A percentile compares a stretch with the other conserved stretches of the same genome.
These are phyloP conservation scores for Apogon hyalosoma DNA, from an alignment of 2,797 vertebrate genomes.

Conservation along the genomic window DNA sequence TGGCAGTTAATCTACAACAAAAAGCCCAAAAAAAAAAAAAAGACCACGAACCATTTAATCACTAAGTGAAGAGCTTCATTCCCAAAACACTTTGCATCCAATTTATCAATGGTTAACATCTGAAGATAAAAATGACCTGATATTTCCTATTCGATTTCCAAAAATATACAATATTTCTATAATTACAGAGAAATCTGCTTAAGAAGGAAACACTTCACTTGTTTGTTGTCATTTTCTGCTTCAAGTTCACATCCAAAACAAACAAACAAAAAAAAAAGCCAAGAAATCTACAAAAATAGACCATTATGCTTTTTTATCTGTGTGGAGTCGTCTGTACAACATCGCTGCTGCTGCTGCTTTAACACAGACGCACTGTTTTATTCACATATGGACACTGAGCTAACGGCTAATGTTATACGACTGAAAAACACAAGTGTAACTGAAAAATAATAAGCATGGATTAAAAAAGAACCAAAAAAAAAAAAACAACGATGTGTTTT, in stretches of 20 bases:
- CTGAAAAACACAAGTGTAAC: slow-evolving; percentile 2
- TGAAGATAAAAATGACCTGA: slow-evolving; percentile 48
- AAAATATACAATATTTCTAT: slow-evolving; percentile 61
- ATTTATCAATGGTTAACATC: slow-evolving; percentile 19
- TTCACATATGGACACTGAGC: slow-evolving; percentile 45
- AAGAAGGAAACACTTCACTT: slow-evolving; percentile 36
- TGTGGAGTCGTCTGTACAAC: slow-evolving; percentile 14
- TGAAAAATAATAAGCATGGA: background rate
- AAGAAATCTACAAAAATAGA: slow-evolving; percentile 73
- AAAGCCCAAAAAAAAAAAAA: background rate
- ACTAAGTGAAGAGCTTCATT: slow-evolving; percentile 34
- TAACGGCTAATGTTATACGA: background rate
- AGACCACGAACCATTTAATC: background rate
- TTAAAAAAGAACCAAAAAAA: no score
- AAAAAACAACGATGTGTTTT: no score
- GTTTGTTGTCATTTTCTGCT: slow-evolving; percentile 1
- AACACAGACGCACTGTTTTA: slow-evolving; percentile 29
- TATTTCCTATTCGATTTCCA: slow-evolving; percentile 25
- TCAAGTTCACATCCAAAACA: slow-evolving; percentile 38
- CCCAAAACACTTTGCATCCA: slow-evolving; percentile 31
- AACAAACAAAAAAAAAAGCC: slow-evolving; percentile 29
- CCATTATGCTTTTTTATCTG: slow-evolving; percentile 30
- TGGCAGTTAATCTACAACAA: slow-evolving; percentile 7
- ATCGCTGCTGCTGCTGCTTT: background rate
- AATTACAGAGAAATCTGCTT: slow-evolving; percentile 35